Conservation (phyloP, 2,888 invertebrate genomes). For the Neocrepidodera transversa region DNA sequence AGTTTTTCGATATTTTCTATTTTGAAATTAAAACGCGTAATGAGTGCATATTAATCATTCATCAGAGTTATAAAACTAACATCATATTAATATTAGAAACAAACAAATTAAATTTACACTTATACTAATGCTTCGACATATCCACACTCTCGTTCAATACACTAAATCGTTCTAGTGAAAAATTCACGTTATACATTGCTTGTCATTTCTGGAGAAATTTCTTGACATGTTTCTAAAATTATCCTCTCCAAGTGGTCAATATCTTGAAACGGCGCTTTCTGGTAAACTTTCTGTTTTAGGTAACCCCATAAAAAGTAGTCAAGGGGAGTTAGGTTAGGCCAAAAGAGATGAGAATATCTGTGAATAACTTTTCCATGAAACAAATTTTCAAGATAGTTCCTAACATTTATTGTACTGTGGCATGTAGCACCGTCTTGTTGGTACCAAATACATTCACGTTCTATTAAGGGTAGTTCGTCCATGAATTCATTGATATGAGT, state of each 20-base stretch:
- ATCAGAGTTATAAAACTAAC: too few relatives aligned
- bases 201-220: constrained; percentile 12
- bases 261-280: constrained; percentile 8
- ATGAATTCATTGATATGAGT: constrained; percentile 2
- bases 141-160: constrained; percentile 20
- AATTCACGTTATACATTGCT: background rate
- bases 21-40: too few relatives aligned
- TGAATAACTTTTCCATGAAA: constrained; percentile 1
- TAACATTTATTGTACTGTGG: constrained; percentile 16
- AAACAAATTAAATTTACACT: too few relatives aligned
- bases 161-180: constrained; percentile 13
- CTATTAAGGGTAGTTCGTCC: constrained; percentile 3
- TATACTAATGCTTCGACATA: constrained; percentile 18
- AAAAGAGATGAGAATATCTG: background rate
- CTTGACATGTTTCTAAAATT: constrained; percentile 5
- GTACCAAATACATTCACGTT: constrained; percentile 9
- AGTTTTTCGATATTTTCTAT: too few relatives aligned
- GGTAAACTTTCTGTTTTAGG: constrained; percentile 10
- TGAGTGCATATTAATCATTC: too few relatives aligned
- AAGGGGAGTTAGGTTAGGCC: background rate
- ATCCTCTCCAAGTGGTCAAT: constrained; percentile 12
- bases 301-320: constrained; percentile 8
- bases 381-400: constrained; percentile 12
- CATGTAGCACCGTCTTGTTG: constrained; percentile 11
- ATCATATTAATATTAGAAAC: too few relatives aligned